Base-by-base conservation (phyloP, 2,888 invertebrate genomes). In the Agrochola lota region DNA sequence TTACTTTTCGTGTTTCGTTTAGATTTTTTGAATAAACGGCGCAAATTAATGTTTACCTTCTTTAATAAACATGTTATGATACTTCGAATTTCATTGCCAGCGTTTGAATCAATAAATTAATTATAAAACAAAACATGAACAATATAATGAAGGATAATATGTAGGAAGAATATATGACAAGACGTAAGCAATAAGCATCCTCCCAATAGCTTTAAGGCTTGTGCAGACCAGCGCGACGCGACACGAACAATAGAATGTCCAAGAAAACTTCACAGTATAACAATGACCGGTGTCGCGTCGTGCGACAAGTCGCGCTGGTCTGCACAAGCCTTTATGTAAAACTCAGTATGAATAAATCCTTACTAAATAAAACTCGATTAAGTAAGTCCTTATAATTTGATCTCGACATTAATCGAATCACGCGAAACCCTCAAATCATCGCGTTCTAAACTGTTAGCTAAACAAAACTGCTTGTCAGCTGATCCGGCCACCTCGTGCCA, bases 391-490 rank as follows among this genome's bases (percentile, higher is more conserved):
- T 49, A 60, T 15, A 57, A 74, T 55, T 64, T 62, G 26, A 64
- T 74, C 8, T 17, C 15, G 46, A 71, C n/a, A 62, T 74, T 66
- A 67, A 81, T 85, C 59, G 72, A 81, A 81, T 70, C 69, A 80
- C 71, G 66, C 30, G 26, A 35, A 84, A 81, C 68, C 68, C 76
- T 81, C 71, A 77, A 74, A 77, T 77, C 75, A 73, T 52, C 77
- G 81, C 71, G 76, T 86, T 83, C 81, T 74, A 71, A 74, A 85
- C 67, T 81, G 74, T 80, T 77, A 80, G 81, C 77, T 84, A 90
- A 91, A 91, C 91, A 90, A 91, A 91, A 87, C 87, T 87, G 88
- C 79, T 87, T 86, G 91, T 91, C 89, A 90, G 87, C 85, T 85
- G 77, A 81, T 71, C 85, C 69, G 76, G 84, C 62, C 62, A 80